Evolutionary conservation across 2,797 vertebrate genomes (phyloP), one percentile per base, ranked within the genome.

Genomic region (Babyrousa celebensis): DNA sequence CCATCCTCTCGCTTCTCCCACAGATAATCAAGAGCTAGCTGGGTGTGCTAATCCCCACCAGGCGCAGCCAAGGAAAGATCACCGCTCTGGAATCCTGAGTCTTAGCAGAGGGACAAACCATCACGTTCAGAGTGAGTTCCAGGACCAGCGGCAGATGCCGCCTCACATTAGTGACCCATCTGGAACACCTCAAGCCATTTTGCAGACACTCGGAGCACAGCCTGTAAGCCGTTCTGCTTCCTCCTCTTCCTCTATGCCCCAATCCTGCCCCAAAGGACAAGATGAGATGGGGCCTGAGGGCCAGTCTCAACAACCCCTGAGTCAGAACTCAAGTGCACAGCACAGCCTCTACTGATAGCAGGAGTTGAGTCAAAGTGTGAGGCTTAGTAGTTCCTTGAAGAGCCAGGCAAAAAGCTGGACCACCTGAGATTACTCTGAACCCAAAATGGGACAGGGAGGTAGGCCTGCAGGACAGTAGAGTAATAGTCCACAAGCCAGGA

Each of bases 1-100:
- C 85, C 88, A 15, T 84, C 63, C 85, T 95, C 65, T 79, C 88
- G 48, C 94, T 92, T 93, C 91, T 96, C 92, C 88, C 85, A 72
- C 32, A 72, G 92, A 92, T 85, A 67, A 98, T 96, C 94, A 91
- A 68, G 70, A 86, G 25, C 85, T 97, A 96, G 96, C 96, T 52
- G 58, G 23, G 70, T 25, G 17, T n/a, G 23, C 85, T 96, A 88
- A 95, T 89, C 92, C 85, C 89, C 65, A 84, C 65, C 36, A 56
- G 68, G 32, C 32, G 12, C 32, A 75, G 96, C 85, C 96, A 95
- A 94, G 85, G 93, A 89, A 54, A 71, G 91, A 92, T 95, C 92
- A 93, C 60, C 4, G 54, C 78, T 96, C 82, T 91, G 93, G 94
- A 96, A 83, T 96, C 84, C 78, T 5, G 25, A 87, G 72, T 62